phyloP scores from a whole-genome alignment of 2,888 invertebrate species.

The Orthonychiurus folsomi region DNA sequence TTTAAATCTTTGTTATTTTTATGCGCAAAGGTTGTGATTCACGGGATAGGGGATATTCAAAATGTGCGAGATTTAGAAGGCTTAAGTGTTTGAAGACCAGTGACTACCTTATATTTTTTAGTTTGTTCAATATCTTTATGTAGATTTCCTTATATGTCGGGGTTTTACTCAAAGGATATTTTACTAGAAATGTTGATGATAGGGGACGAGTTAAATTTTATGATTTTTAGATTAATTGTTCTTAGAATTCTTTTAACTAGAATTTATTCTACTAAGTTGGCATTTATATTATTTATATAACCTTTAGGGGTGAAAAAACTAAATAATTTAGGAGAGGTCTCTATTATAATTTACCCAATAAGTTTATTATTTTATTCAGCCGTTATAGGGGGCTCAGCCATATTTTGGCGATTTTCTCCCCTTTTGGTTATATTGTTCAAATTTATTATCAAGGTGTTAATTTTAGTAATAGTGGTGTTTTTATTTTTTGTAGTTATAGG shows the following conservation, averaged over 20 bases:
- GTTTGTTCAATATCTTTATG: conserved; percentile 55
- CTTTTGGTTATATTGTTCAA: conserved; percentile 42
- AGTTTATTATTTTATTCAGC: conserved; percentile 20
- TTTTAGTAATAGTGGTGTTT: too few species aligned
- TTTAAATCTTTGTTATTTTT: conserved; percentile 68
- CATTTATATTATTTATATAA: conserved; percentile 48
- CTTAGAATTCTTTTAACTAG: conserved; percentile 52
- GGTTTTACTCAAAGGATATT: conserved; percentile 58
- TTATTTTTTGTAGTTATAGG: too few species aligned
- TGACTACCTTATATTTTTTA: conserved; percentile 51
- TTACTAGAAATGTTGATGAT: conserved; percentile 53
- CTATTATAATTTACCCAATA: conserved; percentile 14
- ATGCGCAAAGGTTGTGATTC: conserved; percentile 61
- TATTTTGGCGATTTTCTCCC: conserved; percentile 45
- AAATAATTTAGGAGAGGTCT: conserved; percentile 10
- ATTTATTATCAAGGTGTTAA: too few species aligned
- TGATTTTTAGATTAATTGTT: conserved; percentile 52
- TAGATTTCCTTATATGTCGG: conserved; percentile 57
- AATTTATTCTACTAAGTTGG: conserved; percentile 47
- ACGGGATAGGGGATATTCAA: conserved; percentile 55
- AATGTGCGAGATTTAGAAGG: conserved; percentile 59
- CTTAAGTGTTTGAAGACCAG: conserved; percentile 47
- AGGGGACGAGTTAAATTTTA: conserved; percentile 49
- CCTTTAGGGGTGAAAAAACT: conserved; percentile 46
- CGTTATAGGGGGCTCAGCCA: conserved; percentile 13